Evolutionary conservation across 2,113 vertebrate species (phyloP), one percentile per base, ranked within the genome.

Genomic region (Cyphomyrus discorhynchus): DNA sequence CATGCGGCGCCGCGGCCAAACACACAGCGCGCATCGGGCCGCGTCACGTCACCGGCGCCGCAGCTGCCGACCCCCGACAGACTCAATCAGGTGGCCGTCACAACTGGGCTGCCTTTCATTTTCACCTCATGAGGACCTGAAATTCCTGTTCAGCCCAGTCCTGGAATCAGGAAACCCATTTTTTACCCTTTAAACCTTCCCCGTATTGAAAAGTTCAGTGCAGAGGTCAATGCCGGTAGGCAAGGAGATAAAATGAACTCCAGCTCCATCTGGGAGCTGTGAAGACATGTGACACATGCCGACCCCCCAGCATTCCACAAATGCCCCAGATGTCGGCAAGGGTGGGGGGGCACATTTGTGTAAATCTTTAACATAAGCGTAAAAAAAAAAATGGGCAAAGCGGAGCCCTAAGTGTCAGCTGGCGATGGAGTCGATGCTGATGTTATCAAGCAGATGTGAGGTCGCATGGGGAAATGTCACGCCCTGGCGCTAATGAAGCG

Each of bases 401-500:
- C 90, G 77, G 92, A 92, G 92, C 92, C 91, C 89, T 2, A 87
- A 90, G 77, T 74, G 42, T 42, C 45, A 4, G 17, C 70, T 62
- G 39, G 46, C 47, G 52, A 52, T 91, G 90, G 92, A 94, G 93
- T 93, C 53, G 89, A 93, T 94, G 94, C 92, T 94, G 94, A 94
- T 95, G 94, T 94, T 94, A 93, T 94, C 93, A 92, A 94, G 93
- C 90, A 92, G 92, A 93, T 80, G 88, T 66, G n/a, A 93, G 92
- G 74, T 70, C 45, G 8, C 35, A 24, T 21, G 42, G 93, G 92
- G 90, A 94, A 95, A 95, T 95, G 94, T 96, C 95, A 95, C 89
- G 58, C 93, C 92, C 93, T 92, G 93, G 93, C 92, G 93, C 94
- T 96, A 96, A 96, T 95, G 95, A 96, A 94, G 93, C 92, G 92